Conservation (phyloP, 2,113 vertebrate species). For the Phaethornis superciliosus region DNA sequence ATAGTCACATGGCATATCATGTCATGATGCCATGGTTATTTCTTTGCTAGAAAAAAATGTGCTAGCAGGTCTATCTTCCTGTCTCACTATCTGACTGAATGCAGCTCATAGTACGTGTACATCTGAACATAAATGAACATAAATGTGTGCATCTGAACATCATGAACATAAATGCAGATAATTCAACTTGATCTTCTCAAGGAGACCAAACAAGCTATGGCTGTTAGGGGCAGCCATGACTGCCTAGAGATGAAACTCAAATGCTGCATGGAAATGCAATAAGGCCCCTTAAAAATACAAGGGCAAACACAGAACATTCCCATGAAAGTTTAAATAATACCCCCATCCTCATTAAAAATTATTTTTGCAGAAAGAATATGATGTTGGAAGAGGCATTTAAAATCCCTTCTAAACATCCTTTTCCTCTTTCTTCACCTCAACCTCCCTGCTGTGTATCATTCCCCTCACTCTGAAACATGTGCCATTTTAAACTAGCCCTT, state of each 20-base stretch:
- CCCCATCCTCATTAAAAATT: neutral
- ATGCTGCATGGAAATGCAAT: neutral
- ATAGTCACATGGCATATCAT: neutral
- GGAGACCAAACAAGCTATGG: neutral
- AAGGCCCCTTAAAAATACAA: neutral
- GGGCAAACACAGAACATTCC: neutral
- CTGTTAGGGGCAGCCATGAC: neutral
- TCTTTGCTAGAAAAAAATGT: neutral
- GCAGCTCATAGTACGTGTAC: neutral
- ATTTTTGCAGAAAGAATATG: neutral
- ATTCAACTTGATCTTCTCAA: neutral
- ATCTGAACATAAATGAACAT: neutral
- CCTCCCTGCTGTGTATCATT: neutral
- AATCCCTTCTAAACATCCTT: neutral
- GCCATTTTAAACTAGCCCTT: neutral
- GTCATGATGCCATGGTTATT: neutral
- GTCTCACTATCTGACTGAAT: neutral
- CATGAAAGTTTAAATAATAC: neutral
- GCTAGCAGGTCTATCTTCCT: neutral
- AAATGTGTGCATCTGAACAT: neutral
- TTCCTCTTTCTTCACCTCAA: neutral
- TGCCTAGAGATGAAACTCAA: neutral
- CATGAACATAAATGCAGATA: neutral
- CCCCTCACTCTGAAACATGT: neutral
- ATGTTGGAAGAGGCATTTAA: neutral